Evolutionary conservation across 1,140 invertebrate species (phyloP).

Genomic region (Holcopasites calliopsidis): DNA sequence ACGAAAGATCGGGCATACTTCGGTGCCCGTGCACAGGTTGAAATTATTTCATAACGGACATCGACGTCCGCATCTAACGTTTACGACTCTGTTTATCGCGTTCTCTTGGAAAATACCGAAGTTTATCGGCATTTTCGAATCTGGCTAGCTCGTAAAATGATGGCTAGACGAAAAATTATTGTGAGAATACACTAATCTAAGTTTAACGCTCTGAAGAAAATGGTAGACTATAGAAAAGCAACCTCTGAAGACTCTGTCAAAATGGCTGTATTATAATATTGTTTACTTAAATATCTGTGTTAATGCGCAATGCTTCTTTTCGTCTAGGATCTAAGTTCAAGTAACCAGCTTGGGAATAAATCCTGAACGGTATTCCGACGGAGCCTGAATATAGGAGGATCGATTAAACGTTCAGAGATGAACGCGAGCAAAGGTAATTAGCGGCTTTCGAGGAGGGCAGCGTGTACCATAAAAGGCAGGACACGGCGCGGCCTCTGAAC

Average conservation of each 20-base stretch:
- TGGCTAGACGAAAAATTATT: no score
- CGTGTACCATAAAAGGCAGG: constrained; percentile 46
- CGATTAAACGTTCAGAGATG: constrained; percentile 55
- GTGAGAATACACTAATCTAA: no score
- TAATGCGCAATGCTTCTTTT: no score
- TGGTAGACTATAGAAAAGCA: no score
- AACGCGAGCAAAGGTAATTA: constrained; percentile 58
- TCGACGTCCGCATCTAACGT: neutral
- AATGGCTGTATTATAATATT: no score
- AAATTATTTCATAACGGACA: constrained; percentile 2
- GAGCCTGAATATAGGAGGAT: constrained; percentile 32
- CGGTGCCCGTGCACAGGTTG: no score
- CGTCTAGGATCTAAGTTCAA: no score
- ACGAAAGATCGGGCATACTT: constrained; percentile 19
- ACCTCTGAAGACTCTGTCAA: no score
- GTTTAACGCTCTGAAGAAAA: no score
- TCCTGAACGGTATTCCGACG: neutral
- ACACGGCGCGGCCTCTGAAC: constrained; percentile 42
- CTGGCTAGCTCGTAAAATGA: neutral
- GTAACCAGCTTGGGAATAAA: constrained; percentile 9
- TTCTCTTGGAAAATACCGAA: neutral
- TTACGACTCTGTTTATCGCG: constrained; percentile 7
- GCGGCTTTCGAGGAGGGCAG: constrained; percentile 43
- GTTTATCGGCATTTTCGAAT: constrained; percentile 3
- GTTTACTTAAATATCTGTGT: no score